Percentiles rank a stretch among this genome's conserved stretches.
These are phyloP conservation scores for Agrochola litura DNA, from an alignment of 2,888 invertebrate species.

Conservation along the genomic window DNA sequence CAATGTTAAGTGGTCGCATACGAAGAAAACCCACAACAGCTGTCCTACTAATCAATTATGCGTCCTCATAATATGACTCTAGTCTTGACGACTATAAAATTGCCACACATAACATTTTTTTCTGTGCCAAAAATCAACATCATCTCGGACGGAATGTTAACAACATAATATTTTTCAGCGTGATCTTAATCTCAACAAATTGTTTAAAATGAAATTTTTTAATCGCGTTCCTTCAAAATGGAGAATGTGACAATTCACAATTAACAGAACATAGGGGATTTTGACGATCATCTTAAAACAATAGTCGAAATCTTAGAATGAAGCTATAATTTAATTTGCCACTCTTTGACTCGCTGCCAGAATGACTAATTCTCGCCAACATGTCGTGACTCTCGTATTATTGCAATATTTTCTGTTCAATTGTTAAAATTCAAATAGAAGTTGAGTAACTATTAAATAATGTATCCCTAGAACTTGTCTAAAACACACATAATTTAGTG, in stretches of 20 bases:
- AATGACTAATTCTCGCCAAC: conserved; percentile 86
- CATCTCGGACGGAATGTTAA: conserved; percentile 86
- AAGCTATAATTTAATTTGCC: conserved; percentile 84
- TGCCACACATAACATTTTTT: conserved; percentile 83
- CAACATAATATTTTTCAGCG: conserved; percentile 87
- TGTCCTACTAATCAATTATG: conserved; percentile 87
- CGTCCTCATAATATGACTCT: conserved; percentile 84
- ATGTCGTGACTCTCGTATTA: conserved; percentile 81
- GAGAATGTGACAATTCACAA: conserved; percentile 71
- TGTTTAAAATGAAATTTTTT: conserved; percentile 85
- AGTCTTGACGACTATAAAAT: conserved; percentile 86
- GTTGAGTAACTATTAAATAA: conserved; percentile 75
- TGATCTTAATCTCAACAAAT: conserved; percentile 87
- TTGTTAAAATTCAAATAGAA: conserved; percentile 74
- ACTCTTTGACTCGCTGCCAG: conserved; percentile 86
- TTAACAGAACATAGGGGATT: conserved; percentile 75
- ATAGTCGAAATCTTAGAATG: conserved; percentile 81
- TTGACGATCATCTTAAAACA: conserved; percentile 83
- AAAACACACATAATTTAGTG: conserved; percentile 47
- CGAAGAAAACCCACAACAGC: conserved; percentile 81
- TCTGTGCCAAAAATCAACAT: conserved; percentile 88
- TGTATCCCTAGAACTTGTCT: conserved; percentile 56
- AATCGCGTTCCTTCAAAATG: conserved; percentile 79
- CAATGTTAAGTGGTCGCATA: conserved; percentile 75
- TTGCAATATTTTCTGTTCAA: conserved; percentile 80